A percentile compares a stretch with the other conserved stretches of the same genome.
These are phyloP conservation scores for Cavia aperea DNA, from an alignment of 2,113 vertebrate genomes.

Conservation along the genomic window DNA sequence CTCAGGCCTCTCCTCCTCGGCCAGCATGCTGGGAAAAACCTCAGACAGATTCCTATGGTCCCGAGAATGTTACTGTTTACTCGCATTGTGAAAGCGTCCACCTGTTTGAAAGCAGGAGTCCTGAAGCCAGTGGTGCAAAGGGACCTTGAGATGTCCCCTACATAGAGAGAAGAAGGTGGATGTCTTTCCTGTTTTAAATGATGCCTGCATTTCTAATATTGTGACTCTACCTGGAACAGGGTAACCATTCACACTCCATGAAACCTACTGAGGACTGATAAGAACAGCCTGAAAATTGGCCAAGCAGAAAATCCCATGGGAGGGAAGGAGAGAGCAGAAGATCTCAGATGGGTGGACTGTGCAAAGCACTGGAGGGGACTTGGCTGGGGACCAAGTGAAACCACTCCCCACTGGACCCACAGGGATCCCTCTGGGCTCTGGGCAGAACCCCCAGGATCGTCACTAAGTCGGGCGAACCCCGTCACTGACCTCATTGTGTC, in stretches of 20 bases:
- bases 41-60: neutral
- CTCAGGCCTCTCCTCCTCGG: neutral
- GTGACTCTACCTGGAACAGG: neutral
- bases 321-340: neutral
- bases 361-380: slow-evolving; percentile 25
- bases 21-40: neutral
- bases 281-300: slow-evolving; percentile 36
- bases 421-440: slow-evolving; percentile 55
- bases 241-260: slow-evolving; percentile 17
- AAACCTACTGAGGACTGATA: neutral
- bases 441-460: slow-evolving; percentile 75
- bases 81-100: neutral
- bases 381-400: rapidly evolving
- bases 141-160: neutral
- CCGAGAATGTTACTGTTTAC: neutral
- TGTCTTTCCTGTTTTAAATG: slow-evolving; percentile 23
- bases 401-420: neutral
- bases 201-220: slow-evolving; percentile 39
- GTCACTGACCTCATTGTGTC: slow-evolving; percentile 80
- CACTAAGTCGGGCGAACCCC: slow-evolving; percentile 73
- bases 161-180: neutral
- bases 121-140: neutral
- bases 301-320: slow-evolving; percentile 44
- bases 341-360: neutral
- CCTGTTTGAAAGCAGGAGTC: neutral